Evolutionary conservation across 2,797 vertebrate genomes (phyloP).

Genomic region (Catharus ustulatus): DNA sequence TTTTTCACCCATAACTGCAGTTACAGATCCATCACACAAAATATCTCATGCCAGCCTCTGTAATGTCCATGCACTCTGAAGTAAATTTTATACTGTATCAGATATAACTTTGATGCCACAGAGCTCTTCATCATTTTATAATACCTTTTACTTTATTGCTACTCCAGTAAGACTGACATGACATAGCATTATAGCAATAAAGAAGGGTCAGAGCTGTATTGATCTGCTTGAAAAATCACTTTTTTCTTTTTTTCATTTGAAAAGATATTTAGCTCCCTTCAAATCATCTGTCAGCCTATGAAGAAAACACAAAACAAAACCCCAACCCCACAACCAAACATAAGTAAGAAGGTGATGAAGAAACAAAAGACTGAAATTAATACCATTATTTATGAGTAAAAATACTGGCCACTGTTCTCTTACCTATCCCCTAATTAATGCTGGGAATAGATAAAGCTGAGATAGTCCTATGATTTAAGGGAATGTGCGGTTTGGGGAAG

Average conservation of each 20-base stretch:
- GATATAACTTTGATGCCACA: not conserved
- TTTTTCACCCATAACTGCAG: not conserved
- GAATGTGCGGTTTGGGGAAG: not conserved
- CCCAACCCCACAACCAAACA: not conserved
- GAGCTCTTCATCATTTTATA: not conserved
- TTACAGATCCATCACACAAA: not conserved
- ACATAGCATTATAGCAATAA: not conserved
- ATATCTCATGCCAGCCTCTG: not conserved
- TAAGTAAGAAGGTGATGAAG: not conserved
- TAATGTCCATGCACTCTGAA: not conserved
- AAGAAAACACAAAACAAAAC: not conserved
- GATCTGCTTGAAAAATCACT: not conserved
- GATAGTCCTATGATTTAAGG: not conserved
- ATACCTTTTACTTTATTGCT: not conserved
- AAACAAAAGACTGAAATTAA: not conserved
- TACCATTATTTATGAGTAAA: not conserved
- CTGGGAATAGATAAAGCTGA: not conserved
- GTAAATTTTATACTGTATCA: not conserved
- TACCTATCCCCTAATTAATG: not conserved
- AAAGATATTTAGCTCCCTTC: not conserved
- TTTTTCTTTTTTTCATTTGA: not conserved
- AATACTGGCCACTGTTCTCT: not conserved
- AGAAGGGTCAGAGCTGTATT: not conserved
- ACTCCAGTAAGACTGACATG: not conserved
- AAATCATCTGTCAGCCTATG: not conserved